Conservation (phyloP, 2,113 vertebrate genomes). For the Eonycteris spelaea region DNA sequence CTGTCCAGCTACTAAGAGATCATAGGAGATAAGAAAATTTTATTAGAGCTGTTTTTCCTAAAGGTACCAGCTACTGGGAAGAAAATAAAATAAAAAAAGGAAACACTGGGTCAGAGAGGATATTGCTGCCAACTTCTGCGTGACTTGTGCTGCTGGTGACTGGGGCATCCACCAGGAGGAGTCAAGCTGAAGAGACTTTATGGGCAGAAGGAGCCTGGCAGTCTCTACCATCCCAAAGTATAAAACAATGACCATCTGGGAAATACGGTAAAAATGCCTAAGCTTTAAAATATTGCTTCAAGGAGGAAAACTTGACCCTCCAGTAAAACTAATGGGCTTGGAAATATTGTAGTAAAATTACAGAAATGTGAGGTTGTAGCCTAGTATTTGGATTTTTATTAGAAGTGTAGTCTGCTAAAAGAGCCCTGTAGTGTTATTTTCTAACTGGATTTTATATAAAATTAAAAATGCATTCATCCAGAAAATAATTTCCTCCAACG, state of each 20-base stretch:
- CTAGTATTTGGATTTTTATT: not conserved
- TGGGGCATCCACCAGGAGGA: not conserved
- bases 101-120: not conserved
- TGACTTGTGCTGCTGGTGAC: not conserved
- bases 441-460: slow-evolving; percentile 11
- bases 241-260: not conserved
- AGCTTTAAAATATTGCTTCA: not conserved
- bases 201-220: not conserved
- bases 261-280: not conserved
- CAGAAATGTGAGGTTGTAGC: not conserved
- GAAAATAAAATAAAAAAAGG: not conserved
- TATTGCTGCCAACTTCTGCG: not conserved
- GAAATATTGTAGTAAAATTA: not conserved
- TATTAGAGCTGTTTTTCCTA: not conserved
- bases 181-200: not conserved
- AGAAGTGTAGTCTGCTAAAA: not conserved
- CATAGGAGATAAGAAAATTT: not conserved
- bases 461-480: slow-evolving; percentile 10
- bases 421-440: not conserved
- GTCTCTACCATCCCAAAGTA: not conserved
- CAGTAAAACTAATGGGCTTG: not conserved
- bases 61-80: not conserved
- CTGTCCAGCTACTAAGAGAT: not conserved
- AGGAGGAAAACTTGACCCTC: not conserved
- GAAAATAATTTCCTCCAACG: slow-evolving; percentile 38